These are phyloP conservation scores for Allophyes oxyacanthae DNA, from an alignment of 2,888 invertebrate genomes.

Conservation along the genomic window DNA sequence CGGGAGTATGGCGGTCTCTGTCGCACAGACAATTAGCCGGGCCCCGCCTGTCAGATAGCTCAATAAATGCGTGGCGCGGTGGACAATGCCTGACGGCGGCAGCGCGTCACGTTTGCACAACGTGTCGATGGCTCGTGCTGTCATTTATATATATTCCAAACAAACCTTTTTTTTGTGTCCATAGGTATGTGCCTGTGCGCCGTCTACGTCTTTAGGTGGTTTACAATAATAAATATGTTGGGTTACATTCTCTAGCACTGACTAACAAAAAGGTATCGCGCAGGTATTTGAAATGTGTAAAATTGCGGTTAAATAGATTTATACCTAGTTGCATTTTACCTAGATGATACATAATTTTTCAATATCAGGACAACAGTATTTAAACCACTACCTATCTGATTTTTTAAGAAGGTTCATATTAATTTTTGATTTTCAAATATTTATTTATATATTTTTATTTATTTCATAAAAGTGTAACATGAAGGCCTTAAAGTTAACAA, in stretches of 20 bases:
- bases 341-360: too few species aligned
- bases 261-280: constrained; percentile 12
- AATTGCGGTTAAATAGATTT: neutral
- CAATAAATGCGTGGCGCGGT: constrained; percentile 52
- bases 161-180: constrained; percentile 26
- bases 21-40: constrained; percentile 72
- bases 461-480: too few species aligned
- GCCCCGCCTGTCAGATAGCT: constrained; percentile 66
- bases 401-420: too few species aligned
- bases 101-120: constrained; percentile 43
- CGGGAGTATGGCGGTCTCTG: constrained; percentile 47
- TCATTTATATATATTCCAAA: constrained; percentile 17
- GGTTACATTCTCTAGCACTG: constrained; percentile 29
- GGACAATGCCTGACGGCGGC: constrained; percentile 23
- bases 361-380: too few species aligned
- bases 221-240: constrained; percentile 5
- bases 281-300: constrained; percentile 18
- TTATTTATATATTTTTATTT: too few species aligned
- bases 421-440: too few species aligned
- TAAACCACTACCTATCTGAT: too few species aligned
- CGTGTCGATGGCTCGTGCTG: constrained; percentile 42
- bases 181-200: neutral
- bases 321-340: too few species aligned
- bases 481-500: too few species aligned
- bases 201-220: constrained; percentile 4